These are phyloP conservation scores for Ictalurus furcatus DNA, from an alignment of 2,113 vertebrate species.

Conservation along the genomic window DNA sequence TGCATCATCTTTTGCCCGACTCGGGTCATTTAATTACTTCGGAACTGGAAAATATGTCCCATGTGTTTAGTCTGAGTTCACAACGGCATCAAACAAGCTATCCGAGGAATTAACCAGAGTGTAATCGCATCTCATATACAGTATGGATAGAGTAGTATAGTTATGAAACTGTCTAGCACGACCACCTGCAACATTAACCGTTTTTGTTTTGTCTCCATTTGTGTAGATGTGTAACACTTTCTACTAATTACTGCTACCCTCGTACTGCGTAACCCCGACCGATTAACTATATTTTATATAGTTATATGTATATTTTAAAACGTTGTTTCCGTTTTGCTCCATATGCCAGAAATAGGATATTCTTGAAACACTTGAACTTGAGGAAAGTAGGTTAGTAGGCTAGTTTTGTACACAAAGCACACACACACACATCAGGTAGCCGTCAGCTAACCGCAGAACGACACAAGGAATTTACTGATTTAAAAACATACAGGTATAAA, in stretches of 20 bases:
- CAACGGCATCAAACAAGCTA: not conserved
- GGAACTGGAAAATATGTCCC: not conserved
- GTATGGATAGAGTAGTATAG: not conserved
- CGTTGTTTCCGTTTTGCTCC: not conserved
- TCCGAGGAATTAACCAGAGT: not conserved
- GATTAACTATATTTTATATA: not conserved
- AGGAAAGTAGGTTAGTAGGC: not conserved
- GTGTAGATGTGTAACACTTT: not conserved
- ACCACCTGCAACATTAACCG: not conserved
- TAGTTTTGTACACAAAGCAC: conserved; percentile 9
- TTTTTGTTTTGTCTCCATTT: not conserved
- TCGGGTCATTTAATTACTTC: not conserved
- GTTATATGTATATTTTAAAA: not conserved
- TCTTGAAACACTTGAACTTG: not conserved
- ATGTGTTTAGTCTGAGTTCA: not conserved
- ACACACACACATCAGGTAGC: not conserved
- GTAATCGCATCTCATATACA: not conserved
- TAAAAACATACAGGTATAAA: not conserved
- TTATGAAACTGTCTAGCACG: not conserved
- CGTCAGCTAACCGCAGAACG: not conserved
- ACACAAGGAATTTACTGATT: not conserved
- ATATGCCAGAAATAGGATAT: not conserved
- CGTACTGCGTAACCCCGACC: not conserved
- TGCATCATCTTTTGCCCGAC: conserved; percentile 28
- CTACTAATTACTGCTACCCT: not conserved